Evolutionary conservation across 2,797 vertebrate genomes (phyloP).

Genomic region (Enteromius argenteus): DNA sequence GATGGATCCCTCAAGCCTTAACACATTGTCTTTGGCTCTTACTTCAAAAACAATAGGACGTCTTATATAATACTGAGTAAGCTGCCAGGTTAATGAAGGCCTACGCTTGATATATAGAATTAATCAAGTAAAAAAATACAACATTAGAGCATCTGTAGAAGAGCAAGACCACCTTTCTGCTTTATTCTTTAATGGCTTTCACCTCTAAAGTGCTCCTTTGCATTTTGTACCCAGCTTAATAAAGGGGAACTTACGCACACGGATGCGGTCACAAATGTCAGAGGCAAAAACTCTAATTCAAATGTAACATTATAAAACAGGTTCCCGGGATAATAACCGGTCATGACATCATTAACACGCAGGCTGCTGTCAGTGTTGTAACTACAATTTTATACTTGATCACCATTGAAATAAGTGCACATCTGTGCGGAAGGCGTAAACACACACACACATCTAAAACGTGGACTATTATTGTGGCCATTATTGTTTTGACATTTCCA

Average conservation of each 20-base stretch:
- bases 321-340: not conserved
- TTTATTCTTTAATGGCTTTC: conserved; percentile 27
- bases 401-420: conserved; percentile 67
- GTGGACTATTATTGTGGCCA: conserved; percentile 53
- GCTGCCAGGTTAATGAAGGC: conserved; percentile 74
- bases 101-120: conserved; percentile 60
- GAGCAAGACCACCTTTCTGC: conserved; percentile 51
- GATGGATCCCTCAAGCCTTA: conserved; percentile 39
- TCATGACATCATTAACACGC: not conserved
- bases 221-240: not conserved
- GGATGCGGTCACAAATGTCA: conserved; percentile 28
- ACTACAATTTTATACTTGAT: conserved; percentile 58
- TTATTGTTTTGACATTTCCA: conserved; percentile 66
- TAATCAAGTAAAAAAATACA: conserved; percentile 31
- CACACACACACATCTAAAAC: conserved; percentile 49
- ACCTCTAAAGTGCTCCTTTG: conserved; percentile 22
- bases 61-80: conserved; percentile 73
- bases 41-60: conserved; percentile 68
- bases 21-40: conserved; percentile 62
- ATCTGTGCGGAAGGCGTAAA: conserved; percentile 56
- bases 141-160: conserved; percentile 13
- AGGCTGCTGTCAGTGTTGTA: conserved; percentile 19
- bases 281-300: not conserved
- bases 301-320: not conserved
- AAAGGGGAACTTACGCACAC: not conserved